phyloP scores from a whole-genome alignment of 2,888 invertebrate genomes.

The Tenodera sinensis region DNA sequence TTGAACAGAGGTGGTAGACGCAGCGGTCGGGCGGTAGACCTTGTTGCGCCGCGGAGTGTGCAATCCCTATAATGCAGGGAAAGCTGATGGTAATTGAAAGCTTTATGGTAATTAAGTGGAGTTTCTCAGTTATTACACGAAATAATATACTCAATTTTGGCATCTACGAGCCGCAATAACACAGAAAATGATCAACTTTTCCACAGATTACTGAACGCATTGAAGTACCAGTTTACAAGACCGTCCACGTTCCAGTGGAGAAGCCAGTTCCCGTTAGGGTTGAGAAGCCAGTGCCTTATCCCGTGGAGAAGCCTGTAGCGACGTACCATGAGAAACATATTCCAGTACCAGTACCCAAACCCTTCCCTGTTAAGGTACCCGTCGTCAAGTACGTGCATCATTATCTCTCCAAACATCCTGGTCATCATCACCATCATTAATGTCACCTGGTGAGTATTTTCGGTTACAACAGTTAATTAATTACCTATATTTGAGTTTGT shows the following conservation, averaged over 20 bases:
- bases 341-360: constrained; percentile 64
- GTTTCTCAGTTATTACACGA: too few relatives aligned
- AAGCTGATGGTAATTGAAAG: too few relatives aligned
- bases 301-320: constrained; percentile 64
- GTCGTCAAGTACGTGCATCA: constrained; percentile 61
- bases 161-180: too few relatives aligned
- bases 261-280: constrained; percentile 70
- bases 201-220: constrained; percentile 37
- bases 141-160: too few relatives aligned
- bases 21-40: too few relatives aligned
- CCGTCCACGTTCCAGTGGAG: constrained; percentile 65
- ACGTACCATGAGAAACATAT: constrained; percentile 66
- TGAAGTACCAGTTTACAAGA: constrained; percentile 65
- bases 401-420: constrained; percentile 30
- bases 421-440: neutral
- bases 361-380: constrained; percentile 66
- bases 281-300: constrained; percentile 61
- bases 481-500: too few relatives aligned
- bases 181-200: too few relatives aligned
- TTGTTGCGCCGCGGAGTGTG: too few relatives aligned
- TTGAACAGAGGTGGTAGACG: too few relatives aligned
- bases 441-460: neutral
- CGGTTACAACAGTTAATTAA: too few relatives aligned
- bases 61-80: too few relatives aligned
- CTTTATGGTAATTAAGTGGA: too few relatives aligned